Conservation (phyloP, 2,888 invertebrate species). For the Melanostoma mellinum region DNA sequence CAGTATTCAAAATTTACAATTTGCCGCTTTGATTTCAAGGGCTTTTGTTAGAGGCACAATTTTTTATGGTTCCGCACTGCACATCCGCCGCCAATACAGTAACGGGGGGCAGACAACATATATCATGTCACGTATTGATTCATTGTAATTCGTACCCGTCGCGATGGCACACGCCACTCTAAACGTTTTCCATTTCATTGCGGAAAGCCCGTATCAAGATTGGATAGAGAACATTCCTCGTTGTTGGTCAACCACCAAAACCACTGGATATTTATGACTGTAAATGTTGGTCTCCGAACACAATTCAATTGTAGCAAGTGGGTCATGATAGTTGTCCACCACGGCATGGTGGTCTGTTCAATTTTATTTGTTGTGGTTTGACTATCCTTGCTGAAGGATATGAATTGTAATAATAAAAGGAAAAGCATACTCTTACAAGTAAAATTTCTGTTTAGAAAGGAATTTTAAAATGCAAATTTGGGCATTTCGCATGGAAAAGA, state of each 20-base stretch:
- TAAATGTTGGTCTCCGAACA: conserved; percentile 11
- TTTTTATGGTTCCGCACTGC: conserved; percentile 23
- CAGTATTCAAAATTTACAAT: conserved; percentile 69
- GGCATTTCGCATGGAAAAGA: too few species aligned
- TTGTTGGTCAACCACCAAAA: neutral
- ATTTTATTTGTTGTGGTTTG: neutral
- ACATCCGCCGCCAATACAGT: neutral
- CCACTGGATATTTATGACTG: neutral
- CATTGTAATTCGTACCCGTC: conserved; percentile 1
- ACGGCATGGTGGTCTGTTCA: conserved; percentile 8
- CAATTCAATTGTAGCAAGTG: conserved; percentile 44
- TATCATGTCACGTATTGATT: conserved; percentile 7
- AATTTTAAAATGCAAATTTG: too few species aligned
- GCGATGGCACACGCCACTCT: conserved; percentile 46
- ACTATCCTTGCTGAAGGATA: too few species aligned
- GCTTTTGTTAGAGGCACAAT: conserved; percentile 16
- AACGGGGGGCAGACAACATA: neutral
- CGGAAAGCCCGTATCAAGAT: neutral
- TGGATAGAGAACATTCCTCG: neutral
- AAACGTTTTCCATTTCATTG: conserved; percentile 45
- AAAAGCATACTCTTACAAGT: too few species aligned
- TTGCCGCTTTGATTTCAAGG: conserved; percentile 60
- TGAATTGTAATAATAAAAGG: too few species aligned
- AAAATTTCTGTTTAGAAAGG: too few species aligned
- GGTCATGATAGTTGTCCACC: conserved; percentile 37